A percentile compares a stretch with the other conserved stretches of the same genome.
Evolutionary conservation across 2,113 vertebrate species (phyloP).

Genomic region (Proterorhinus semilunaris): DNA sequence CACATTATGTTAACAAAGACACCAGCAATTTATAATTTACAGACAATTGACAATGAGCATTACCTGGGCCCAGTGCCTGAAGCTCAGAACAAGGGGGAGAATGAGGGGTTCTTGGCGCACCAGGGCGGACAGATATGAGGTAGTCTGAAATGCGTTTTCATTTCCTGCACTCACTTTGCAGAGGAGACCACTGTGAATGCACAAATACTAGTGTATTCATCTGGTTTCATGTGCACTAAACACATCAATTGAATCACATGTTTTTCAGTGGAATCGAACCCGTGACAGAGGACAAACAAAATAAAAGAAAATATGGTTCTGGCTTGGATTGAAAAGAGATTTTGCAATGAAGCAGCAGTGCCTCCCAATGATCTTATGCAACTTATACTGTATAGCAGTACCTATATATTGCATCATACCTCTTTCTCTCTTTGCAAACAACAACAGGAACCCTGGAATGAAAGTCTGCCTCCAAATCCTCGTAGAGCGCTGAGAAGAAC

Average conservation of each 20-base stretch:
- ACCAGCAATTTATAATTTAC: neutral
- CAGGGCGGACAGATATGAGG: slow-evolving; percentile 82
- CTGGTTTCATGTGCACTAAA: neutral
- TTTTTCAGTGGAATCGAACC: neutral
- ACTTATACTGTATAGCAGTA: neutral
- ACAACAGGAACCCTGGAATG: slow-evolving; percentile 91
- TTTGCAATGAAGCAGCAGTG: too few species aligned
- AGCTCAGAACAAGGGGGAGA: slow-evolving; percentile 81
- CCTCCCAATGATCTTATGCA: too few species aligned
- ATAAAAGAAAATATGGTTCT: neutral
- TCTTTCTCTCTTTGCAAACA: slow-evolving; percentile 90
- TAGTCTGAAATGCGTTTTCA: slow-evolving; percentile 87
- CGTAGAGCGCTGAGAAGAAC: slow-evolving; percentile 80
- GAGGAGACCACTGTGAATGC: slow-evolving; percentile 80
- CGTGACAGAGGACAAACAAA: neutral
- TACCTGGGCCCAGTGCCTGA: slow-evolving; percentile 91
- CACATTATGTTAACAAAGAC: neutral
- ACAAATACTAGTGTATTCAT: slow-evolving; percentile 1
- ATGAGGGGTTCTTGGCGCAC: slow-evolving; percentile 77
- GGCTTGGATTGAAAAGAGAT: too few species aligned
- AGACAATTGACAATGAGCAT: neutral
- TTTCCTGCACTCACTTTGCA: slow-evolving; percentile 96
- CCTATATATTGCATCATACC: slow-evolving; percentile 63
- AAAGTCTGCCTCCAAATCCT: slow-evolving; percentile 90
- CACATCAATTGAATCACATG: neutral